Evolutionary conservation across 37 sponge, comb jelly and placozoan genomes (phyloP).

Genomic region (Bolinopsis microptera): DNA sequence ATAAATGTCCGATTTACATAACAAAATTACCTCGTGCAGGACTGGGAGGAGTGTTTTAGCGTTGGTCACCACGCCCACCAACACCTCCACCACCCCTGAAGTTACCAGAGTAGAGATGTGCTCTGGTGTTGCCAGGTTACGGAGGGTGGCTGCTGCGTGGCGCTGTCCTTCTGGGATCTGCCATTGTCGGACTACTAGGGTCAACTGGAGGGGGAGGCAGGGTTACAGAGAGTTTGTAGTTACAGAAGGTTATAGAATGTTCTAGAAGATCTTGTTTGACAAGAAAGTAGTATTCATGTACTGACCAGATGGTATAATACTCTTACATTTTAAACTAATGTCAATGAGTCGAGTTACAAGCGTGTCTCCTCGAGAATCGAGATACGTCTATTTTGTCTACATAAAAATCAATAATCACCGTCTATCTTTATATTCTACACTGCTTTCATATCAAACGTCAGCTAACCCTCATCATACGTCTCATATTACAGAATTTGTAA

Average conservation of each 20-base stretch:
- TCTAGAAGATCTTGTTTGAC: neutral
- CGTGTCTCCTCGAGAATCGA: too few species aligned
- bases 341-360: too few species aligned
- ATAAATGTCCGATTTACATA: too few species aligned
- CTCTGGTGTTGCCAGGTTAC: conserved; percentile 61
- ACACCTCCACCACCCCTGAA: conserved; percentile 53
- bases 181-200: conserved; percentile 55
- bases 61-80: conserved; percentile 47
- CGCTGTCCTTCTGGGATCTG: conserved; percentile 61
- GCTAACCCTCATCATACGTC: too few species aligned
- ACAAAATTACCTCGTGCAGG: conserved; percentile 44
- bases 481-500: too few species aligned
- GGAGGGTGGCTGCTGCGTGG: conserved; percentile 46
- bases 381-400: too few species aligned
- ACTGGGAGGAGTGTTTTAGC: conserved; percentile 38
- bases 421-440: too few species aligned
- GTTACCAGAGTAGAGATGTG: conserved; percentile 45
- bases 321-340: too few species aligned
- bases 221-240: neutral
- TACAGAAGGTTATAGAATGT: neutral
- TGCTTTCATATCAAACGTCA: too few species aligned
- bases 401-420: too few species aligned
- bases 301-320: too few species aligned
- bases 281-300: too few species aligned
- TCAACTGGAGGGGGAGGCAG: conserved; percentile 33